phyloP scores from a whole-genome alignment of 1,140 invertebrate genomes.

The Zaprionus lachaisei region DNA sequence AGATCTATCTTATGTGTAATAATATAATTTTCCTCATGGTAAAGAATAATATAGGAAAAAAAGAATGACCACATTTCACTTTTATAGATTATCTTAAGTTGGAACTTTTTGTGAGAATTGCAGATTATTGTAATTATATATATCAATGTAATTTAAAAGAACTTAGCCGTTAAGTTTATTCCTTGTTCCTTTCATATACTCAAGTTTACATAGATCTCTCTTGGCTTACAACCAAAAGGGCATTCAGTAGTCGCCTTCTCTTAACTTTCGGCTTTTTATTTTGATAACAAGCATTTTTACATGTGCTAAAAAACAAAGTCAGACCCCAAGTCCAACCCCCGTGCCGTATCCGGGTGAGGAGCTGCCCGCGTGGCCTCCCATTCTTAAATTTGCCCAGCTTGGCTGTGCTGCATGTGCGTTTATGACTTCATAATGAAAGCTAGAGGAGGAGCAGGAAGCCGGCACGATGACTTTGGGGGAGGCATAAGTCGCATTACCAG shows the following conservation, averaged over 20 bases:
- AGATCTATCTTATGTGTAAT: too few relatives aligned
- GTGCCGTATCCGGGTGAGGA: slow-evolving; percentile 5
- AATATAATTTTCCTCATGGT: too few relatives aligned
- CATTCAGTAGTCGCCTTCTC: not conserved
- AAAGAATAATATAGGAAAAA: too few relatives aligned
- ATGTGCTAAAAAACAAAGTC: slow-evolving; percentile 77
- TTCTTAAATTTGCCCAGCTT: slow-evolving; percentile 32
- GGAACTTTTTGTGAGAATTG: too few relatives aligned
- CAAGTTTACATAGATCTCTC: too few relatives aligned
- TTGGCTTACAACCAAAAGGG: not conserved
- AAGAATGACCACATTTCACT: too few relatives aligned
- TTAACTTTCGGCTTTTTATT: slow-evolving; percentile 1
- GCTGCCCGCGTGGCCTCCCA: slow-evolving; percentile 44
- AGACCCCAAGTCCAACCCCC: slow-evolving; percentile 8
- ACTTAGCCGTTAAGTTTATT: too few relatives aligned
- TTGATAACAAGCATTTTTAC: slow-evolving; percentile 77
- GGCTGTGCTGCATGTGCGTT: slow-evolving; percentile 71
- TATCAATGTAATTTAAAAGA: too few relatives aligned
- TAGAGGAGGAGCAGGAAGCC: slow-evolving; percentile 32
- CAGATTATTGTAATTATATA: too few relatives aligned
- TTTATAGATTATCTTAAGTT: too few relatives aligned
- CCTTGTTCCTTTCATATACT: too few relatives aligned
- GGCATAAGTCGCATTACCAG: slow-evolving; percentile 61
- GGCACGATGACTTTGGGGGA: slow-evolving; percentile 67
- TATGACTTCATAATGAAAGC: slow-evolving; percentile 79